phyloP scores from a whole-genome alignment of 2,888 invertebrate genomes.

The Helleia helle region DNA sequence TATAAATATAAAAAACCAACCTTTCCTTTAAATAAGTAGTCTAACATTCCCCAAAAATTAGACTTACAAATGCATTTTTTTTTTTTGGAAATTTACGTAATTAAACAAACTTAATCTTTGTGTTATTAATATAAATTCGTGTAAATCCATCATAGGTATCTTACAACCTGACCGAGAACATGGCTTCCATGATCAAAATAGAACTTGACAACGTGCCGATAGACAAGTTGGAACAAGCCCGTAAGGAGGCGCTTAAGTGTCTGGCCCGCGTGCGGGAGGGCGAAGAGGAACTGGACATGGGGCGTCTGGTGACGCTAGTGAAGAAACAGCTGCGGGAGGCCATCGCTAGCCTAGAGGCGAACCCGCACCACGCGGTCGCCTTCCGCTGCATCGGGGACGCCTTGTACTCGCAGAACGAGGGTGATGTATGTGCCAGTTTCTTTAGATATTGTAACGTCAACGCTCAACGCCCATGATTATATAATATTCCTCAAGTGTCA shows the following conservation, averaged over 20 bases:
- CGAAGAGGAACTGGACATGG: conserved; percentile 79
- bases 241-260: conserved; percentile 63
- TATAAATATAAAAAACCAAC: too few relatives aligned
- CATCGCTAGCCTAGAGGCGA: conserved; percentile 81
- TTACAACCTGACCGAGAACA: conserved; percentile 82
- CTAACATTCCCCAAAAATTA: too few relatives aligned
- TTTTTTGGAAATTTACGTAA: too few relatives aligned
- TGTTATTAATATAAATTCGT: too few relatives aligned
- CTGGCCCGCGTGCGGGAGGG: conserved; percentile 36
- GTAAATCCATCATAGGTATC: conserved; percentile 74
- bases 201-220: conserved; percentile 84
- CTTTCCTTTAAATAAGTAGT: too few relatives aligned
- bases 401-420: conserved; percentile 82
- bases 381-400: conserved; percentile 87
- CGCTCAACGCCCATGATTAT: too few relatives aligned
- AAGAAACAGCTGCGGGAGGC: conserved; percentile 80
- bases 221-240: conserved; percentile 76
- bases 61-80: too few relatives aligned
- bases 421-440: conserved; percentile 76
- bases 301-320: conserved; percentile 81
- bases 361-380: conserved; percentile 84
- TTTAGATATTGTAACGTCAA: too few relatives aligned
- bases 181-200: conserved; percentile 79
- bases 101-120: too few relatives aligned
- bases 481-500: too few relatives aligned